phyloP scores from a whole-genome alignment of 2,888 invertebrate genomes.

The Lasiommata megera region DNA sequence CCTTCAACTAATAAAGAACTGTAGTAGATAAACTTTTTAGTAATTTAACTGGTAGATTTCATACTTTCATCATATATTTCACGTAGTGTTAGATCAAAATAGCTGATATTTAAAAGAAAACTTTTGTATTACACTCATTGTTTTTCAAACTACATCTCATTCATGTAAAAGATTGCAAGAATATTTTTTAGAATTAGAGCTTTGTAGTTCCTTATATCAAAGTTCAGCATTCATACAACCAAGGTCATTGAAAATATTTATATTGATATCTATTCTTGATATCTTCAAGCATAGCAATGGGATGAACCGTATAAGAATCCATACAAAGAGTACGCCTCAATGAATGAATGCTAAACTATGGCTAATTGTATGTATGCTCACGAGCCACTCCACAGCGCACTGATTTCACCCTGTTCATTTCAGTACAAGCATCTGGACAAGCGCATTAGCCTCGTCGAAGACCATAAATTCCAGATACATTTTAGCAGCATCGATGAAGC shows the following conservation, averaged over 20 bases:
- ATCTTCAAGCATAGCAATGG: no score
- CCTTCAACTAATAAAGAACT: no score
- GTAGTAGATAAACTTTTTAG: no score
- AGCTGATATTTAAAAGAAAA: no score
- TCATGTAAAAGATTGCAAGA: background rate
- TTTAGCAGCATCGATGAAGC: constrained; percentile 56
- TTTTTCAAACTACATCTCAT: constrained; percentile 1
- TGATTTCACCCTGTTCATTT: constrained; percentile 68
- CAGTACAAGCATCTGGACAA: constrained; percentile 79
- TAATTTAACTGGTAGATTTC: no score
- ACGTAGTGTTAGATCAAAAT: no score
- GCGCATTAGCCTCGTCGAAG: constrained; percentile 71
- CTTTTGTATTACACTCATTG: no score
- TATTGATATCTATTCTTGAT: no score
- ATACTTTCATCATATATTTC: no score
- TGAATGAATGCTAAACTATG: background rate
- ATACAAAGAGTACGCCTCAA: background rate
- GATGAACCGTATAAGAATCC: no score
- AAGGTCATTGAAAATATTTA: no score
- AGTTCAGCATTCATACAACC: constrained; percentile 18
- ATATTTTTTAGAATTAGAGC: constrained; percentile 12
- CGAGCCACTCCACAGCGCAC: constrained; percentile 34
- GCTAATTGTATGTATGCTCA: constrained; percentile 9
- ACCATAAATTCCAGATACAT: constrained; percentile 59
- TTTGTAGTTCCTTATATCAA: constrained; percentile 25